phyloP scores from a whole-genome alignment of 2,888 invertebrate species.

The Yponomeuta cagnagella region DNA sequence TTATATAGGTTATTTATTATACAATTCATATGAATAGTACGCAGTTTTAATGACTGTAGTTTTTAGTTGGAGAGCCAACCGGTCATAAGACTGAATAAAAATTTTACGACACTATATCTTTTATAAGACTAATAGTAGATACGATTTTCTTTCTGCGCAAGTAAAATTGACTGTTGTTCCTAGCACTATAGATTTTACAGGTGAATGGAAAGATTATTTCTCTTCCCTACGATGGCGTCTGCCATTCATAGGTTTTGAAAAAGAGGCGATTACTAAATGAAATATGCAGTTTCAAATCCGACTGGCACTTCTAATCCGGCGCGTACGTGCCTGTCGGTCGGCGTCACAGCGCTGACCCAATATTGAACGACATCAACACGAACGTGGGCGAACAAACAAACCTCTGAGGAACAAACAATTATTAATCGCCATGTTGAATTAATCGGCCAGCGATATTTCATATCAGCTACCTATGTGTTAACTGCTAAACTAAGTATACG shows the following conservation, averaged over 20 bases:
- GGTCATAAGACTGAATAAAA: slow-evolving; percentile 31
- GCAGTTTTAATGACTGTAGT: not conserved
- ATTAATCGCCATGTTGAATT: slow-evolving; percentile 5
- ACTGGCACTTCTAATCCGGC: not conserved
- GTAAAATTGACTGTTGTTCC: not conserved
- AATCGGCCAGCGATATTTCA: not conserved
- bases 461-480: not conserved
- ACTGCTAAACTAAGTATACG: not conserved
- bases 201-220: not conserved
- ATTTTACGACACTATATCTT: slow-evolving; percentile 14
- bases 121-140: no score
- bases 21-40: no score
- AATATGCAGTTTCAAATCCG: not conserved
- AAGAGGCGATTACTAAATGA: not conserved
- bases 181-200: not conserved
- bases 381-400: slow-evolving; percentile 10
- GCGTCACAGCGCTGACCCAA: slow-evolving; percentile 6
- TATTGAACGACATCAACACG: slow-evolving; percentile 6
- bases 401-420: not conserved
- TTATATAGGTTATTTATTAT: not conserved
- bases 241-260: no score
- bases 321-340: not conserved
- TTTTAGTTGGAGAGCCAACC: not conserved
- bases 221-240: not conserved
- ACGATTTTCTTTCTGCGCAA: no score